These are phyloP conservation scores for Fopius arisanus DNA, from an alignment of 1,140 invertebrate species.

Conservation along the genomic window DNA sequence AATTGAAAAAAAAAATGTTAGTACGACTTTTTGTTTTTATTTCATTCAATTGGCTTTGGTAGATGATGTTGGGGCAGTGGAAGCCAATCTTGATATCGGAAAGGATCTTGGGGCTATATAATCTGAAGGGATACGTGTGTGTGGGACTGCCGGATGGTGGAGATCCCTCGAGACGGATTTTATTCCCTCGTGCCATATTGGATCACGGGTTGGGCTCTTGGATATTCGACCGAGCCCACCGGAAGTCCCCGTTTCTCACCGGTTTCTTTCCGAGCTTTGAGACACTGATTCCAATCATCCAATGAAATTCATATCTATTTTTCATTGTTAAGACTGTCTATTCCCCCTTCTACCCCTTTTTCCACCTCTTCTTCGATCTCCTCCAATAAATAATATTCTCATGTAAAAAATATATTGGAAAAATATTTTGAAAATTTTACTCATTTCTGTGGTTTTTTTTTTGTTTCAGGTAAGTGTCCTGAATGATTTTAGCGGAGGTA, in stretches of 20 bases:
- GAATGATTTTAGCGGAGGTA: neutral
- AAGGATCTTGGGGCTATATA: constrained; percentile 9
- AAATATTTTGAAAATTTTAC: neutral
- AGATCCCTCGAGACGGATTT: constrained; percentile 29
- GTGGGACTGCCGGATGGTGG: constrained; percentile 15
- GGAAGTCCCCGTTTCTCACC: neutral
- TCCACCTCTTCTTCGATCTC: no score
- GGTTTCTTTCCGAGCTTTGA: neutral
- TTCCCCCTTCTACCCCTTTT: neutral
- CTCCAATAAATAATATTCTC: no score
- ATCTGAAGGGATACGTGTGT: neutral
- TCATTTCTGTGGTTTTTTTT: constrained; percentile 24
- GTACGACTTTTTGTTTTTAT: neutral
- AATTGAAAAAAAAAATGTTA: neutral
- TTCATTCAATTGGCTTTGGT: neutral
- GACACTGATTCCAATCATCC: constrained; percentile 3
- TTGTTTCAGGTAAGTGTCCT: constrained; percentile 42
- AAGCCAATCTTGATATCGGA: constrained; percentile 23
- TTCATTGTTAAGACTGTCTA: neutral
- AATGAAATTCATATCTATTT: constrained; percentile 15
- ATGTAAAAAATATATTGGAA: no score
- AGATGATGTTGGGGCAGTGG: neutral
- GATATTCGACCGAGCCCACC: constrained; percentile 21
- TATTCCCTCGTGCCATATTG: constrained; percentile 32
- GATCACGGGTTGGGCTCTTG: constrained; percentile 19